phyloP scores from a whole-genome alignment of 2,888 invertebrate genomes.

The Harpalus rufipes region DNA sequence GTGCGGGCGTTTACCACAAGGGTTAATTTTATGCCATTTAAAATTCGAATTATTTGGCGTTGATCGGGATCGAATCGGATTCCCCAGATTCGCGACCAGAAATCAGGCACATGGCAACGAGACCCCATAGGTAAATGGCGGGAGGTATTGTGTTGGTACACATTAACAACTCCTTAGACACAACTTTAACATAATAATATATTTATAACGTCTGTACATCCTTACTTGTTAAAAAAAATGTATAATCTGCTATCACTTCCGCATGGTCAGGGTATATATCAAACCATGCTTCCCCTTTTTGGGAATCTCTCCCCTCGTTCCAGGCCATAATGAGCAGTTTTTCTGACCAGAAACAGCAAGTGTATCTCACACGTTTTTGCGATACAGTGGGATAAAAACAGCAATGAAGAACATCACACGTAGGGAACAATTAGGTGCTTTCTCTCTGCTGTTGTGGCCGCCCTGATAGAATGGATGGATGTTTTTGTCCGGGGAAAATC shows the following conservation, averaged over 20 bases:
- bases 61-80: too few species aligned
- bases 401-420: conserved; percentile 57
- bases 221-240: neutral
- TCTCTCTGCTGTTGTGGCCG: conserved; percentile 31
- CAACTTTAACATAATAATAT: too few species aligned
- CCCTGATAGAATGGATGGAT: conserved; percentile 2
- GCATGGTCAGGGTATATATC: neutral
- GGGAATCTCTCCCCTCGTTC: conserved; percentile 11
- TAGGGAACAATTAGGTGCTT: conserved; percentile 61
- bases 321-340: conserved; percentile 49
- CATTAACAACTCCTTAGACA: too few species aligned
- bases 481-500: conserved; percentile 33
- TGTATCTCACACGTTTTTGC: conserved; percentile 57
- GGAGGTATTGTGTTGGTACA: too few species aligned
- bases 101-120: too few species aligned
- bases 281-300: neutral
- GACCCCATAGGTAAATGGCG: too few species aligned
- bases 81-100: too few species aligned
- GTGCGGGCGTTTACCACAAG: too few species aligned
- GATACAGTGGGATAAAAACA: neutral
- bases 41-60: too few species aligned
- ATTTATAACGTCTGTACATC: neutral
- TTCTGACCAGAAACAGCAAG: conserved; percentile 24
- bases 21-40: too few species aligned
- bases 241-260: neutral